Evolutionary conservation across 1,140 invertebrate genomes (phyloP).

Genomic region (Anoplophora glabripennis): DNA sequence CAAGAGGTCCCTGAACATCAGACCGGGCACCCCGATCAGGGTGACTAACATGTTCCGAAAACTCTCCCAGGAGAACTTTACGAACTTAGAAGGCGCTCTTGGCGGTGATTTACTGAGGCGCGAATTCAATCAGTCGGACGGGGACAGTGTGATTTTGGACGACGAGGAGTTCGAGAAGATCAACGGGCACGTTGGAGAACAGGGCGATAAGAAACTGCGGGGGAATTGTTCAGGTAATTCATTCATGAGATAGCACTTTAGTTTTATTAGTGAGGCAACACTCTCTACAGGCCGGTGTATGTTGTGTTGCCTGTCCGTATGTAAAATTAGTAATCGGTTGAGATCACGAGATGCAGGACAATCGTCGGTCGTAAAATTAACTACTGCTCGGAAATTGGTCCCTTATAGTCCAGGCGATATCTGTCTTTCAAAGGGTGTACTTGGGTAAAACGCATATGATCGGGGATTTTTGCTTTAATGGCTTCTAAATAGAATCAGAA

Average conservation of each 20-base stretch:
- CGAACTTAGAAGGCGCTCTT: not conserved
- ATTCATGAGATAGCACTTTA: not conserved
- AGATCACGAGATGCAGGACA: not conserved
- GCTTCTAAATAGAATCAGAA: no score
- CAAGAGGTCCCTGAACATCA: not conserved
- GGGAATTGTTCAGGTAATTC: not conserved
- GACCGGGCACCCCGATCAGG: slow-evolving; percentile 1
- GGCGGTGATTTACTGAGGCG: not conserved
- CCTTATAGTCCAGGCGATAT: no score
- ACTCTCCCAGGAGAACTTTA: not conserved
- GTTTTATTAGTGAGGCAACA: not conserved
- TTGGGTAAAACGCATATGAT: no score
- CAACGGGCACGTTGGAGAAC: not conserved
- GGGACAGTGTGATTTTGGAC: slow-evolving; percentile 13
- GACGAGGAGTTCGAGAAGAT: slow-evolving; percentile 13
- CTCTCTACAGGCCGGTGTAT: not conserved
- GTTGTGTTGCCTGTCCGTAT: not conserved
- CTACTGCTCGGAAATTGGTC: no score
- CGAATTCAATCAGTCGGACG: slow-evolving; percentile 4
- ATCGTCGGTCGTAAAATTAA: no score
- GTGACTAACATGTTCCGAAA: slow-evolving; percentile 10
- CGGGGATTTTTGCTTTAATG: no score
- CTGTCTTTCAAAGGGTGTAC: no score
- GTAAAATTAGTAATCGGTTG: not conserved
- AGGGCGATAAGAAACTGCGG: not conserved